A percentile compares a stretch with the other conserved stretches of the same genome.
Evolutionary conservation across 2,888 invertebrate genomes (phyloP).

Genomic region (Rhagonycha fulva): DNA sequence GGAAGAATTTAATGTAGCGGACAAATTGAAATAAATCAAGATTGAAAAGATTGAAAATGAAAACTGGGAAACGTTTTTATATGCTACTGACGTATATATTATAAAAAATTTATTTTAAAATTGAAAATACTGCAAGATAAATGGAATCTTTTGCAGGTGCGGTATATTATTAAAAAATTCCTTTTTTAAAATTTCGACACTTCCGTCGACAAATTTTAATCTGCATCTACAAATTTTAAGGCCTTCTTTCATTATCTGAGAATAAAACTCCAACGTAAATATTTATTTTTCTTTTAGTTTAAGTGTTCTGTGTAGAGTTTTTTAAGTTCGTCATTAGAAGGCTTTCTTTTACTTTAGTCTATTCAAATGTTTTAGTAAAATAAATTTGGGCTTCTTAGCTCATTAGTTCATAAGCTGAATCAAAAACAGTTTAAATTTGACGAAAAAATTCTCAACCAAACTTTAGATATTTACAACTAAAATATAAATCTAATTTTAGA

Average conservation of each 20-base stretch:
- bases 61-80: background rate
- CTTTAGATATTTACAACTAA: background rate
- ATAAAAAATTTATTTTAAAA: background rate
- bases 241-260: background rate
- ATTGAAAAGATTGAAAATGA: background rate
- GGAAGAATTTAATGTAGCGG: background rate
- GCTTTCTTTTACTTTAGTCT: background rate
- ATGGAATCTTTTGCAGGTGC: background rate
- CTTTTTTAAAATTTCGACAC: background rate
- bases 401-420: background rate
- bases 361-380: background rate
- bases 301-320: background rate
- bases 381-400: background rate
- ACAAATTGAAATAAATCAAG: background rate
- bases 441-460: background rate
- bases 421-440: background rate
- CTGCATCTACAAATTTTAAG: background rate
- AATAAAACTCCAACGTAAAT: no score
- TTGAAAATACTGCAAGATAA: background rate
- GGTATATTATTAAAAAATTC: background rate
- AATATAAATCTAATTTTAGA: background rate
- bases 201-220: background rate
- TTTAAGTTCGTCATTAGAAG: background rate
- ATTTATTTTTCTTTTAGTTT: background rate
- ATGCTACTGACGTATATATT: background rate